A percentile compares a stretch with the other conserved stretches of the same genome.
phyloP scores from a whole-genome alignment of 2,113 vertebrate species.

The Psittacus erithacus region DNA sequence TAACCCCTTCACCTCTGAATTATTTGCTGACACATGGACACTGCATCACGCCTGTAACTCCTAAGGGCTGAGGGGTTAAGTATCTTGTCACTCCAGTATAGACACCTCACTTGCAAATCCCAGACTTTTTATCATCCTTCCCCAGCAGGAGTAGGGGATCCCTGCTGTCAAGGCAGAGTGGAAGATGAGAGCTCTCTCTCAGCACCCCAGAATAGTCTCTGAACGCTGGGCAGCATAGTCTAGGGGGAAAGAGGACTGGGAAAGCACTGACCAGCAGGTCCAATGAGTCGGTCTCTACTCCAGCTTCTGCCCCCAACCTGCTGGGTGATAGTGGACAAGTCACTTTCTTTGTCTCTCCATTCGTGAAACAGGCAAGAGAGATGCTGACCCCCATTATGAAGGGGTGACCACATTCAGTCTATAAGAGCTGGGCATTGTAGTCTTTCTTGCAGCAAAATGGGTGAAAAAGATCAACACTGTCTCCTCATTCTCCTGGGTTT shows the following conservation, averaged over 20 bases:
- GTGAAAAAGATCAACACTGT: background rate
- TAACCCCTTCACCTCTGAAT: slow-evolving; percentile 12
- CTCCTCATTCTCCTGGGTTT: background rate
- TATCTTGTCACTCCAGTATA: slow-evolving; percentile 17
- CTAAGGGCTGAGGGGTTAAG: slow-evolving; percentile 25
- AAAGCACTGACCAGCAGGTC: background rate
- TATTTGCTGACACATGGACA: slow-evolving; percentile 17
- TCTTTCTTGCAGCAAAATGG: background rate
- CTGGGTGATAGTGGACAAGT: background rate
- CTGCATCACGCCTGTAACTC: background rate
- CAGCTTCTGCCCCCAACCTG: background rate
- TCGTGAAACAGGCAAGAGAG: background rate
- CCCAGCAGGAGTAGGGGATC: background rate
- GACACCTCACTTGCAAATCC: background rate
- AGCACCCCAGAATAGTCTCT: background rate
- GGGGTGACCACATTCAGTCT: background rate
- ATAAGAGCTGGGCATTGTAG: background rate
- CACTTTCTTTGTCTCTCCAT: background rate
- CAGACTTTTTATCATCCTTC: background rate
- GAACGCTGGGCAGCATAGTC: background rate
- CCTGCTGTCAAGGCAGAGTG: background rate
- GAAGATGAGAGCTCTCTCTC: background rate
- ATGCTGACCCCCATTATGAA: background rate
- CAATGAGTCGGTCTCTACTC: background rate
- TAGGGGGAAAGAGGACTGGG: background rate